phyloP scores from a whole-genome alignment of 2,797 vertebrate genomes.

The Takifugu ocellatus region DNA sequence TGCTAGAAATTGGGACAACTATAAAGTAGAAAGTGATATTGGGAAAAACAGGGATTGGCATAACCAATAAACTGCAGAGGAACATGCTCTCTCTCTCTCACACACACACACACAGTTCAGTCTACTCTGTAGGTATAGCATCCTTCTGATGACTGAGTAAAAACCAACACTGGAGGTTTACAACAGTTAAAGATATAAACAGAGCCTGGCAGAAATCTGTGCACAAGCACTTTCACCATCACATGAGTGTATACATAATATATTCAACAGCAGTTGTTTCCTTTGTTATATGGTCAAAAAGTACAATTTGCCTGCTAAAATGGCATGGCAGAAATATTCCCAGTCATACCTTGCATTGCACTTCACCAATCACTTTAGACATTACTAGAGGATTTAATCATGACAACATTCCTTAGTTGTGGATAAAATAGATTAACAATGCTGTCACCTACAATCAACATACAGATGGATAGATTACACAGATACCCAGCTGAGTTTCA shows the following conservation, averaged over 20 bases:
- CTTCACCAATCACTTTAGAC: constrained; percentile 2
- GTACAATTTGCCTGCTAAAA: too few species aligned
- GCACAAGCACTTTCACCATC: constrained; percentile 12
- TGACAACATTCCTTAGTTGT: constrained; percentile 11
- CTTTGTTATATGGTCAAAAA: too few species aligned
- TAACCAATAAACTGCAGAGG: neutral
- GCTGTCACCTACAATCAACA: constrained; percentile 2
- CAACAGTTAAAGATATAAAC: constrained; percentile 55
- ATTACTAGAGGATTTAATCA: constrained; percentile 3
- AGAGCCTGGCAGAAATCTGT: constrained; percentile 10
- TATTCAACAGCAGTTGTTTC: too few species aligned
- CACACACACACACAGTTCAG: constrained; percentile 10
- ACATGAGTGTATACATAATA: constrained; percentile 19
- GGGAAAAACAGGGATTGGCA: constrained; percentile 10
- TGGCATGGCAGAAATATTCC: constrained; percentile 10
- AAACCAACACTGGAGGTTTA: constrained; percentile 47
- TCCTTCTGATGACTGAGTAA: constrained; percentile 49
- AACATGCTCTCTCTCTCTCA: constrained; percentile 6
- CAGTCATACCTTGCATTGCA: constrained; percentile 3
- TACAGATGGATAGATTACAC: constrained; percentile 13
- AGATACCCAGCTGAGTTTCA: constrained; percentile 22
- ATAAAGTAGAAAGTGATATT: constrained; percentile 21
- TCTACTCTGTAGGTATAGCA: constrained; percentile 9
- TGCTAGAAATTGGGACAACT: constrained; percentile 83
- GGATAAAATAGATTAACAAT: constrained; percentile 5